Evolutionary conservation across 2,888 invertebrate genomes (phyloP).

Genomic region (Allygus modestus): DNA sequence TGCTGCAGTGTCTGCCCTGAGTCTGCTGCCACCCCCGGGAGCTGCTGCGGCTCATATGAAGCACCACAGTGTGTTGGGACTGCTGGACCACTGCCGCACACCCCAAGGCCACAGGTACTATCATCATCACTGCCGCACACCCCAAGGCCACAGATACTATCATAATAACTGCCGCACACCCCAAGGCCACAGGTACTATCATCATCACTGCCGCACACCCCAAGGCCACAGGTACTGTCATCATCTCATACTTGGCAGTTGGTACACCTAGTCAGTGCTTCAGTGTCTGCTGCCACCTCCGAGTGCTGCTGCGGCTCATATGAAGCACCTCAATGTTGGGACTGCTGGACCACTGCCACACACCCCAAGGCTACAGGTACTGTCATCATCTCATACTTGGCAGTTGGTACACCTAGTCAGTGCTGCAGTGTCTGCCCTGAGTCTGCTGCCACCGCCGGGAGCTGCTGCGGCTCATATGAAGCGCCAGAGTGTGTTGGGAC

Average conservation of each 20-base stretch:
- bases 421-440: conserved; percentile 90
- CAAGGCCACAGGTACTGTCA: conserved; percentile 82
- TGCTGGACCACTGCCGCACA: conserved; percentile 92
- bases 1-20: conserved; percentile 91
- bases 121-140: neutral
- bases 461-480: conserved; percentile 73
- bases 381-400: conserved; percentile 80
- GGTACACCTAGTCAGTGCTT: conserved; percentile 92
- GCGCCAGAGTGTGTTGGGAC: conserved; percentile 82
- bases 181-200: too few relatives aligned
- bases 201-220: conserved; percentile 92
- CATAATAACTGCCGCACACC: too few relatives aligned
- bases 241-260: conserved; percentile 76
- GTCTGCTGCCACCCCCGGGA: conserved; percentile 87
- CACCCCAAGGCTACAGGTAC: conserved; percentile 85
- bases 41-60: conserved; percentile 73
- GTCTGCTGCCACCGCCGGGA: conserved; percentile 86
- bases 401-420: conserved; percentile 92
- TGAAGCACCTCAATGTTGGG: conserved; percentile 79
- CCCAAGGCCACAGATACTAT: too few relatives aligned
- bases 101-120: conserved; percentile 84
- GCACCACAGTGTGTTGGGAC: conserved; percentile 82
- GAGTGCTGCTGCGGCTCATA: conserved; percentile 75
- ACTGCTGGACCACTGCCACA: conserved; percentile 87
- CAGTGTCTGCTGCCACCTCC: conserved; percentile 90